Conservation (phyloP, 2,113 vertebrate genomes). For the Indri indri region DNA sequence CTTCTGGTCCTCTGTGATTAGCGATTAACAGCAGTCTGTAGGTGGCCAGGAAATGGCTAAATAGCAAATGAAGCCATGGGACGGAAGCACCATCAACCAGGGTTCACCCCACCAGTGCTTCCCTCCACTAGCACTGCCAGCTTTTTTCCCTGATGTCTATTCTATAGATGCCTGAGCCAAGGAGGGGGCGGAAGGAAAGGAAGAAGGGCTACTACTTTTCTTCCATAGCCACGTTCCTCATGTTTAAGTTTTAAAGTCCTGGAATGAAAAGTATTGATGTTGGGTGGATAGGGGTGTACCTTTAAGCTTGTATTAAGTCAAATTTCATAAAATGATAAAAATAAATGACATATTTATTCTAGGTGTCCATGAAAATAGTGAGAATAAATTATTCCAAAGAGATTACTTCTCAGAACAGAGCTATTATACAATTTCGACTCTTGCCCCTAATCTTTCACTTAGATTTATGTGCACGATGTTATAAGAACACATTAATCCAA, state of each 20-base stretch:
- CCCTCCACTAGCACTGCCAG: too few relatives aligned
- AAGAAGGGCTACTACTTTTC: background rate
- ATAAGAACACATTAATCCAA: constrained; percentile 50
- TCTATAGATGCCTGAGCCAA: background rate
- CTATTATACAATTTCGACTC: constrained; percentile 46
- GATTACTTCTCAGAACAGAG: constrained; percentile 54
- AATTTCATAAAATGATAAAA: constrained; percentile 28
- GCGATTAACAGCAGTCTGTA: background rate
- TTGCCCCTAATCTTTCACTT: constrained; percentile 53
- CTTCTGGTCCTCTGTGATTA: background rate
- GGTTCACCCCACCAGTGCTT: background rate
- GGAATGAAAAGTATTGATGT: background rate
- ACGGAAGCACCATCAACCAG: background rate
- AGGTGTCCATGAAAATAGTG: constrained; percentile 16
- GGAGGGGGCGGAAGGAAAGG: background rate
- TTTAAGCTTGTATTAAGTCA: constrained; percentile 38
- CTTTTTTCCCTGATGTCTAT: background rate
- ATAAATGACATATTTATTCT: constrained; percentile 25
- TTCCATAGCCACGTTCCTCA: background rate
- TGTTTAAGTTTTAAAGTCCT: constrained; percentile 6
- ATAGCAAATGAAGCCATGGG: background rate
- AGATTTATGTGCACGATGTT: constrained; percentile 49
- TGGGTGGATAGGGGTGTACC: background rate
- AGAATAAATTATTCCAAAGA: constrained; percentile 59
- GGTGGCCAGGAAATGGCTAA: background rate